Base-by-base conservation (phyloP, 2,113 vertebrate genomes). In the Mormyrus iriodes region DNA sequence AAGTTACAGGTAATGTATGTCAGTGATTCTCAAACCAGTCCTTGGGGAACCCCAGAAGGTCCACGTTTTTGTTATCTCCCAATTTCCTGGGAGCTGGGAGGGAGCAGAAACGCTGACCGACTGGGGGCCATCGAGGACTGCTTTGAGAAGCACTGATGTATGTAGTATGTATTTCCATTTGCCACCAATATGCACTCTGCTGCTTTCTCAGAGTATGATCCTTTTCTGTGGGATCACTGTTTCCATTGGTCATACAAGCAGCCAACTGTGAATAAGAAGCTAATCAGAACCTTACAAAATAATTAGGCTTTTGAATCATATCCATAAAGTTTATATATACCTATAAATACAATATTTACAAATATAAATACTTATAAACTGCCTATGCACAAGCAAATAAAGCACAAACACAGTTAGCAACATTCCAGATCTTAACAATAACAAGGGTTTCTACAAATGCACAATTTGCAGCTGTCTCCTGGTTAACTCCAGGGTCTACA, bases 281-380 rank as follows among this genome's bases (percentile, higher is more conserved):
- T 76, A 79, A 79, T 8, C 83, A 48, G 44, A 85, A 85, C 83
- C 24, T n/a, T n/a, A 84, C 55, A 24, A 48, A 84, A 84, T 84
- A 84, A 84, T 46, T 48, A 48, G 42, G 19, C 9, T 84, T 44
- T n/a, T 24, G 17, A n/a, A 39, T 4, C 82, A 48, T 48, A 84
- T 44, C 39, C 19, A 48, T 4, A 83, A 42, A 44, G 35, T 44
- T 42, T 83, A 82, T 83, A 79, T 42, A 42, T 15, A 55, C 53
- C 7, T 55, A 61, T 61, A 65, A 65, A 65, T 31, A 65, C 61
- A n/a, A n/a, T n/a, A n/a, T n/a, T n/a, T n/a, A n/a, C n/a, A n/a
- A n/a, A n/a, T n/a, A n/a, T n/a, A n/a, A n/a, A n/a, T n/a, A 0
- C 9, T 65, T 65, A 65, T 27, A 65, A 65, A 10, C 61, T 65